These are phyloP conservation scores for Piezodorus guildinii DNA, from an alignment of 1,140 invertebrate species.

Conservation along the genomic window DNA sequence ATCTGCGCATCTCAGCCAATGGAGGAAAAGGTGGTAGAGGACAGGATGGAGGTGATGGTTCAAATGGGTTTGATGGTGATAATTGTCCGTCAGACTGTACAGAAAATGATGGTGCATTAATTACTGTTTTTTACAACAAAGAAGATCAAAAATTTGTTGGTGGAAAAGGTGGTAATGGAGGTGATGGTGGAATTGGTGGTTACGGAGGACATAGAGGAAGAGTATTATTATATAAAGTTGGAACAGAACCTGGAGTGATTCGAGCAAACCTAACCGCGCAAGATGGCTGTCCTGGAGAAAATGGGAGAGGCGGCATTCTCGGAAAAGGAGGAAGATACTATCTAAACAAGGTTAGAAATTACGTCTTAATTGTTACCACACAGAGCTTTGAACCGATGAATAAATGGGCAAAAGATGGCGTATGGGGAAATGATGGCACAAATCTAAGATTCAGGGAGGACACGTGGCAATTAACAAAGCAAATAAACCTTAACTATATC, in stretches of 20 bases:
- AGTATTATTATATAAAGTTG: background rate
- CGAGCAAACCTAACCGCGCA: background rate
- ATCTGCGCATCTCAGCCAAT: background rate
- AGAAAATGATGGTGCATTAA: background rate
- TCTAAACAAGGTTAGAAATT: no score
- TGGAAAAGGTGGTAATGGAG: no score
- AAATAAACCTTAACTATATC: no score
- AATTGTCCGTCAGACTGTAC: background rate
- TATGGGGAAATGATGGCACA: no score
- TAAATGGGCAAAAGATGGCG: no score
- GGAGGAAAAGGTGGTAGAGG: background rate
- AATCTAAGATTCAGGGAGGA: no score
- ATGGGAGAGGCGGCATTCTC: background rate
- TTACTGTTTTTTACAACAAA: no score
- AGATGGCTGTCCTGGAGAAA: background rate
- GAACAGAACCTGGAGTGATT: background rate
- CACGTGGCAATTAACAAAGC: no score
- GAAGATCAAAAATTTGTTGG: no score
- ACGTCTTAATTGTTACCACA: no score
- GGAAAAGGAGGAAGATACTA: background rate
- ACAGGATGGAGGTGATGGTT: background rate
- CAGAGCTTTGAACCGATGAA: no score
- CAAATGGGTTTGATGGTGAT: background rate
- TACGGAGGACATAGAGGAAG: background rate
- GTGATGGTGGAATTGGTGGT: constrained; percentile 7